These are phyloP conservation scores for Vanessa tameamea DNA, from an alignment of 1,140 invertebrate genomes.

Conservation along the genomic window DNA sequence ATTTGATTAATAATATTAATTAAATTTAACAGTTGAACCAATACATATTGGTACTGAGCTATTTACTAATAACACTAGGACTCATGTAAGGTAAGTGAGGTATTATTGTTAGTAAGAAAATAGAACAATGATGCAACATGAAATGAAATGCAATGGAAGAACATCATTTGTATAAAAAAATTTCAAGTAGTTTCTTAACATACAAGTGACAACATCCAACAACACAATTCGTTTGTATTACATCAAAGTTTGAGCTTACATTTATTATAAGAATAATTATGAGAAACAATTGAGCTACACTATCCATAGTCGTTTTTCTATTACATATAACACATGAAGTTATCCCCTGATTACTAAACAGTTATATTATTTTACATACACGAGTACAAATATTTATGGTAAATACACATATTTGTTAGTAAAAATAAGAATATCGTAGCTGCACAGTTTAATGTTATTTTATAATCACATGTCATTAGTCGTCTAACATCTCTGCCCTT, in stretches of 20 bases:
- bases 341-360: neutral
- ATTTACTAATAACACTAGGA: too few species aligned
- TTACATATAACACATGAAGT: constrained; percentile 1
- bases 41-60: too few species aligned
- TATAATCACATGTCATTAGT: constrained; percentile 7
- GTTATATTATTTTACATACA: constrained; percentile 1
- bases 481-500: constrained; percentile 12
- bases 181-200: neutral
- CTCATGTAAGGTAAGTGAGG: neutral
- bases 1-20: too few species aligned
- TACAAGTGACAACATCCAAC: neutral
- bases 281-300: constrained; percentile 34
- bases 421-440: constrained; percentile 21
- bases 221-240: constrained; percentile 7
- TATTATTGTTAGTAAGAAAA: neutral
- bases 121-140: neutral
- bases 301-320: constrained; percentile 8
- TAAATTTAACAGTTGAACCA: too few species aligned
- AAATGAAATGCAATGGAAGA: neutral
- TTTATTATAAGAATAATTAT: constrained; percentile 22
- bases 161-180: neutral
- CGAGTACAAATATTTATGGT: neutral
- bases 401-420: neutral
- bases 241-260: constrained; percentile 26
- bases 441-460: constrained; percentile 35